Conservation (phyloP, 2,888 invertebrate genomes). For the Steinernema scapterisci region DNA sequence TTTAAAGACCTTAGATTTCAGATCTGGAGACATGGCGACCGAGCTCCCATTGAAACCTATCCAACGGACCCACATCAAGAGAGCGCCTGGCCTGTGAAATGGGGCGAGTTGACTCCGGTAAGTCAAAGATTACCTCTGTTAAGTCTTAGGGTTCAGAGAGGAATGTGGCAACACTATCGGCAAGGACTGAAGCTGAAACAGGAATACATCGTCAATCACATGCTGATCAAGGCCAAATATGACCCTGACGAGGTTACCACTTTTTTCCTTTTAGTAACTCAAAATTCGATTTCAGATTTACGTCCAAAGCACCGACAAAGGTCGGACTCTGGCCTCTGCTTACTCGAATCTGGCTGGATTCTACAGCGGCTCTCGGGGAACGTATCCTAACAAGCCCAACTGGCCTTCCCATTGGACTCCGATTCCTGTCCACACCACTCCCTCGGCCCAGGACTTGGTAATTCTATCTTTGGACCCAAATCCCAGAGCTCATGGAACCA, state of each 20-base stretch:
- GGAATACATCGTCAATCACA: slow-evolving; percentile 45
- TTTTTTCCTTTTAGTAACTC: no score
- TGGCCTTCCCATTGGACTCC: slow-evolving; percentile 60
- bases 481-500: no score
- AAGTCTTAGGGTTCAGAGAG: slow-evolving; percentile 51
- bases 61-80: slow-evolving; percentile 82
- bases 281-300: no score
- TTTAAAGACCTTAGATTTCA: slow-evolving; percentile 68
- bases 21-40: slow-evolving; percentile 86
- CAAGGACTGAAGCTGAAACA: slow-evolving; percentile 47
- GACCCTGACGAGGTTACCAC: slow-evolving; percentile 46
- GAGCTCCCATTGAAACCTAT: slow-evolving; percentile 81
- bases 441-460: slow-evolving; percentile 49
- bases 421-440: slow-evolving; percentile 56
- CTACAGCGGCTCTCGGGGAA: slow-evolving; percentile 69
- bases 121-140: slow-evolving; percentile 44
- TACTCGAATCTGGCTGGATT: slow-evolving; percentile 81
- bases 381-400: slow-evolving; percentile 43
- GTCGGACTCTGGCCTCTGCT: slow-evolving; percentile 77
- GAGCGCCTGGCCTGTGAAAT: slow-evolving; percentile 81
- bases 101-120: slow-evolving; percentile 86
- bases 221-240: slow-evolving; percentile 43
- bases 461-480: neutral
- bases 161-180: slow-evolving; percentile 55
- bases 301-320: slow-evolving; percentile 67